Conservation (phyloP, 2,888 invertebrate genomes). For the Fragum fragum region DNA sequence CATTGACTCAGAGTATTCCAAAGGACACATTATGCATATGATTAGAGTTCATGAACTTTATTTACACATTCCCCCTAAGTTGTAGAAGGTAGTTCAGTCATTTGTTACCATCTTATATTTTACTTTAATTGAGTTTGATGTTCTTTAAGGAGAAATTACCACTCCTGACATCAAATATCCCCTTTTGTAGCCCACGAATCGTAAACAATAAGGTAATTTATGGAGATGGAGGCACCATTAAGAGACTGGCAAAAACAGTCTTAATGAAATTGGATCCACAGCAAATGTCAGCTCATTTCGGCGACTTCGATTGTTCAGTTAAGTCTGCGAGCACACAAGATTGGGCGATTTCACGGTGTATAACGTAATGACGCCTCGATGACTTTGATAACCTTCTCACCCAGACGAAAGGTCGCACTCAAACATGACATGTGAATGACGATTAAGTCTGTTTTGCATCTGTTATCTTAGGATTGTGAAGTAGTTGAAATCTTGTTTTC, state of each 20-base stretch:
- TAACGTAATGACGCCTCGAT: slow-evolving; percentile 27
- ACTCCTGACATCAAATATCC: not conserved
- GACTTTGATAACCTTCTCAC: slow-evolving; percentile 23
- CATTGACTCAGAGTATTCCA: too few species aligned
- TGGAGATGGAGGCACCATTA: slow-evolving; percentile 16
- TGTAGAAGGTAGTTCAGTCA: not conserved
- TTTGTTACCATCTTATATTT: not conserved
- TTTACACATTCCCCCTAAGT: too few species aligned
- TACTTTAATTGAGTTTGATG: slow-evolving; percentile 7
- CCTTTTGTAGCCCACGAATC: not conserved
- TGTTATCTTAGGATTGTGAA: slow-evolving; percentile 34
- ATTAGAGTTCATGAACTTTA: too few species aligned
- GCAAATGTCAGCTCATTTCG: slow-evolving; percentile 21
- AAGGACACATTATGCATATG: too few species aligned
- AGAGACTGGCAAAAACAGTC: not conserved
- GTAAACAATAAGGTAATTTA: slow-evolving; percentile 13
- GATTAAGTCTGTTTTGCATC: slow-evolving; percentile 37
- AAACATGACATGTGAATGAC: slow-evolving; percentile 35
- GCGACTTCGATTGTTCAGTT: slow-evolving; percentile 14
- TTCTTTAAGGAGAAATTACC: not conserved
- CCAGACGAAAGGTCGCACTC: slow-evolving; percentile 26
- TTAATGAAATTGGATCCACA: slow-evolving; percentile 30
- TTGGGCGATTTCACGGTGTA: slow-evolving; percentile 24
- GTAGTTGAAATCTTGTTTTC: slow-evolving; percentile 32
- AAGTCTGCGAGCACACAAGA: slow-evolving; percentile 19